Conservation (phyloP, 2,888 invertebrate species). For the Sphecodes monilicornis region DNA sequence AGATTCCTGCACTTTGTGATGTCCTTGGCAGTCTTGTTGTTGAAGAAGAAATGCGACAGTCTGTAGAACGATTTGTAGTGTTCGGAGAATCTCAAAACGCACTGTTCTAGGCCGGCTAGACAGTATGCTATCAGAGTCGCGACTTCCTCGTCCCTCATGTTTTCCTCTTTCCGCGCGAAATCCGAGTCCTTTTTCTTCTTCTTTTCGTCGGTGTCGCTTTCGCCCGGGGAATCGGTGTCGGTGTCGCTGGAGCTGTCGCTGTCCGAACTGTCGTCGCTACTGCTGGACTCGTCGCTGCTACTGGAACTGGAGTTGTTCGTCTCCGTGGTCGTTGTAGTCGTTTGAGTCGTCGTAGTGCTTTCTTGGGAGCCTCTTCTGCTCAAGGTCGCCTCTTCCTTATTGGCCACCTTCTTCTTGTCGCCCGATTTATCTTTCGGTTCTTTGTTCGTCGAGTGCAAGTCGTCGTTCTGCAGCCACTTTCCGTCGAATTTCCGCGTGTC, state of each 20-base stretch:
- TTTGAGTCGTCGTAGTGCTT: slow-evolving; percentile 83
- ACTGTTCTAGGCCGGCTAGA: slow-evolving; percentile 92
- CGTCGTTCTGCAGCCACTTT: slow-evolving; percentile 78
- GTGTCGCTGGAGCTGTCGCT: slow-evolving; percentile 85
- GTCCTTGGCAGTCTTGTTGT: slow-evolving; percentile 89
- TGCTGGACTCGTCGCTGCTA: slow-evolving; percentile 85
- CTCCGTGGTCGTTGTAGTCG: slow-evolving; percentile 83
- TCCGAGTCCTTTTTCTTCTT: slow-evolving; percentile 73
- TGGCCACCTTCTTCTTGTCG: slow-evolving; percentile 64
- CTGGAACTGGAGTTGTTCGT: slow-evolving; percentile 84
- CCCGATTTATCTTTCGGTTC: slow-evolving; percentile 38
- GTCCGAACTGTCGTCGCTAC: slow-evolving; percentile 86
- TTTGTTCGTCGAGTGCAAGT: slow-evolving; percentile 58
- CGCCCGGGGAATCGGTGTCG: slow-evolving; percentile 84
- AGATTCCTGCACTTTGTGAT: slow-evolving; percentile 90
- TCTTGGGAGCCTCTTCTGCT: slow-evolving; percentile 83
- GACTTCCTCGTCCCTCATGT: slow-evolving; percentile 86
- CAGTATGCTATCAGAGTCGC: slow-evolving; percentile 88
- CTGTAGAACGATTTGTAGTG: slow-evolving; percentile 97
- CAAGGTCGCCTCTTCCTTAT: slow-evolving; percentile 75
- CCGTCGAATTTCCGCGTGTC: slow-evolving; percentile 78
- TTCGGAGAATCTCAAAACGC: slow-evolving; percentile 93
- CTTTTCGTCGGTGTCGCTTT: slow-evolving; percentile 85
- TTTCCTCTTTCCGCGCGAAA: slow-evolving; percentile 74
- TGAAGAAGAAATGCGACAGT: slow-evolving; percentile 93